Evolutionary conservation across 2,888 invertebrate genomes (phyloP).

Genomic region (Cataglyphis rosenhaueri): DNA sequence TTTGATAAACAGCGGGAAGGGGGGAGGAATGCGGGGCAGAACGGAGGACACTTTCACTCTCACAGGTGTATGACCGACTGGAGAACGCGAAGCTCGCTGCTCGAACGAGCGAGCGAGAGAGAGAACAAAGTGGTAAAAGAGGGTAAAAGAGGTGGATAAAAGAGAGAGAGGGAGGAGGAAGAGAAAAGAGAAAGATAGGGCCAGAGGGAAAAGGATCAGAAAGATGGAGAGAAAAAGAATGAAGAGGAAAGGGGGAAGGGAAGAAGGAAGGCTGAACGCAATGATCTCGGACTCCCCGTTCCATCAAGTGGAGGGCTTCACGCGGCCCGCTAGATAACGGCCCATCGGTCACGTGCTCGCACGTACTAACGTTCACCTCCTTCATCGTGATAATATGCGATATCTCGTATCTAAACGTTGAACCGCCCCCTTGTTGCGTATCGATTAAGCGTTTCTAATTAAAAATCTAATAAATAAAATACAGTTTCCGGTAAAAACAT

Average conservation of each 20-base stretch:
- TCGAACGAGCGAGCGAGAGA: constrained; percentile 47
- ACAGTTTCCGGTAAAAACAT: not conserved
- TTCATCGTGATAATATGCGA: constrained; percentile 9
- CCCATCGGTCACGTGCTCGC: constrained; percentile 72
- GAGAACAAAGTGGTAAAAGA: constrained; percentile 29
- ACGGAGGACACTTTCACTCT: constrained; percentile 84
- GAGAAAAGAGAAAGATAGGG: not conserved
- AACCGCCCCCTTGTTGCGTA: not conserved
- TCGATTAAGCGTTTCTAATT: not conserved
- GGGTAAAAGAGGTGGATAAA: not conserved
- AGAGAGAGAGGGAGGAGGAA: not conserved
- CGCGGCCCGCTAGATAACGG: constrained; percentile 78
- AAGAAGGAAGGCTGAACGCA: constrained; percentile 70
- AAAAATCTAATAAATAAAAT: not conserved
- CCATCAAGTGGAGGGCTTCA: constrained; percentile 71
- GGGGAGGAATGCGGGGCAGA: constrained; percentile 45
- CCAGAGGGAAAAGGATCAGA: constrained; percentile 13
- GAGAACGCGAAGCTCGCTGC: constrained; percentile 67
- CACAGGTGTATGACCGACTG: constrained; percentile 85
- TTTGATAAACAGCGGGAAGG: constrained; percentile 26
- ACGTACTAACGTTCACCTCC: constrained; percentile 41
- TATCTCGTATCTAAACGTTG: not conserved
- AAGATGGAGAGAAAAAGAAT: constrained; percentile 1
- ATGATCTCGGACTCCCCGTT: constrained; percentile 68
- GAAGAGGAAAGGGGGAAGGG: not conserved